Conservation (phyloP, 2,113 vertebrate species). For the Sus scrofa region T2T-Sscrofa CM000817.6:27601501-27602000, state of each 20-base stretch:
- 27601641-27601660: too few species aligned
- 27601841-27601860: accelerated
- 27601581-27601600: too few species aligned
- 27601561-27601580: too few species aligned
- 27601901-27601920: background rate
- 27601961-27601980: background rate
- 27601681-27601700: too few species aligned
- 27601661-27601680: too few species aligned
- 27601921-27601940: accelerated
- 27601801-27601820: background rate
- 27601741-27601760: background rate
- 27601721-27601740: too few species aligned
- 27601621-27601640: too few species aligned
- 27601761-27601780: too few species aligned
- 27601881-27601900: too few species aligned
- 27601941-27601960: background rate
- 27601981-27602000: background rate
- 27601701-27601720: background rate
- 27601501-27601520: background rate
- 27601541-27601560: too few species aligned
- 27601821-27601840: background rate
- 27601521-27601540: too few species aligned
- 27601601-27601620: too few species aligned
- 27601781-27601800: background rate
- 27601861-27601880: accelerated